Conservation (phyloP, 2,888 invertebrate species). For the Dimorphilus gyrociliatus region DNA sequence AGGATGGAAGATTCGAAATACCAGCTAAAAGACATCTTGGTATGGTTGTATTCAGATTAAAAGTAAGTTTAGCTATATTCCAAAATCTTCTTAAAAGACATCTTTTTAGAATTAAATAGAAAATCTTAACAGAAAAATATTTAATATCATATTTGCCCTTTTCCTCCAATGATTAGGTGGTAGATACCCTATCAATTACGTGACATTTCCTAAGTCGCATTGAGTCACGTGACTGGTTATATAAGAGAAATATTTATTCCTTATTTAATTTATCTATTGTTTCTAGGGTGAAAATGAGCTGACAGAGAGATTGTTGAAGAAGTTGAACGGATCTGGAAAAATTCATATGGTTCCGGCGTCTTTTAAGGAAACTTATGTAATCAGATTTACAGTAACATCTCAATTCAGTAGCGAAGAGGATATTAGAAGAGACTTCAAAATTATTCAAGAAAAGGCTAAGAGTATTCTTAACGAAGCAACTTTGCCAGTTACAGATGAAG, state of each 20-base stretch:
- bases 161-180: no score
- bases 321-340: constrained; percentile 66
- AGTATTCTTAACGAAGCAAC: constrained; percentile 24
- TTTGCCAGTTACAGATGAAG: constrained; percentile 7
- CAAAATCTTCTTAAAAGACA: no score
- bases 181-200: no score
- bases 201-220: no score
- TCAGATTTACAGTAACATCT: constrained; percentile 83
- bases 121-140: no score
- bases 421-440: constrained; percentile 57
- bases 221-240: no score
- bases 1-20: constrained; percentile 73
- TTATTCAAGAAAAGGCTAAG: constrained; percentile 36
- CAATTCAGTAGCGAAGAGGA: constrained; percentile 50
- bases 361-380: constrained; percentile 62
- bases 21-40: constrained; percentile 68
- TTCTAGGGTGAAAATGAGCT: constrained; percentile 55
- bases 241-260: no score
- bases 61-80: constrained; percentile 21
- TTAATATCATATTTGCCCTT: no score
- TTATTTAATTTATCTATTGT: constrained; percentile 4
- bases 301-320: constrained; percentile 67
- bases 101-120: no score
- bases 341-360: constrained; percentile 88
- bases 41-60: constrained; percentile 73